phyloP scores from a whole-genome alignment of 2,888 invertebrate species.

The Campoletis raptor region DNA sequence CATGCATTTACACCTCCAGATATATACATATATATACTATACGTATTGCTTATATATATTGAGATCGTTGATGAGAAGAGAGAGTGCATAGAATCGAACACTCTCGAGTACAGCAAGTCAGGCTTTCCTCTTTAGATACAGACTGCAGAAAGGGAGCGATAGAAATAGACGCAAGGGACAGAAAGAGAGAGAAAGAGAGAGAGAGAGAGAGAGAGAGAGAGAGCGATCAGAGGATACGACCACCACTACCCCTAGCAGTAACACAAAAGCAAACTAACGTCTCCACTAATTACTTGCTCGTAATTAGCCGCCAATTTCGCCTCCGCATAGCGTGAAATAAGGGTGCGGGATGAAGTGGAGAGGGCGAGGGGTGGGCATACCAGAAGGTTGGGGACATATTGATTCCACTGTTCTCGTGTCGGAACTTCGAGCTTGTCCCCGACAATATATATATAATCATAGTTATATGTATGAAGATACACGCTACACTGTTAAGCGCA shows the following conservation, averaged over 20 bases:
- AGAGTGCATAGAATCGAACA: slow-evolving; percentile 57
- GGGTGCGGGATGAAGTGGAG: slow-evolving; percentile 65
- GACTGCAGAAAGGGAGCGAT: slow-evolving; percentile 7
- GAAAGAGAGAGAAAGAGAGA: slow-evolving; percentile 2
- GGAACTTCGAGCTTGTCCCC: slow-evolving; percentile 54
- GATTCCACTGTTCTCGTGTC: slow-evolving; percentile 71
- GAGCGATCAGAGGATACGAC: slow-evolving; percentile 40
- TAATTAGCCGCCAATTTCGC: slow-evolving; percentile 78
- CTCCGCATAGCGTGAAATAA: slow-evolving; percentile 77
- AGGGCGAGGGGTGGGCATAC: slow-evolving; percentile 28
- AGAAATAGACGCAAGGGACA: slow-evolving; percentile 20
- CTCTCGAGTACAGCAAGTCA: slow-evolving; percentile 55
- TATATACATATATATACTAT: not conserved
- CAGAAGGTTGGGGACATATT: slow-evolving; percentile 68
- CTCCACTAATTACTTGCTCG: slow-evolving; percentile 77
- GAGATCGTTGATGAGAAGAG: slow-evolving; percentile 61
- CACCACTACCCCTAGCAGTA: slow-evolving; percentile 55
- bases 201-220: slow-evolving; percentile 13
- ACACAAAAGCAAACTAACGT: slow-evolving; percentile 78
- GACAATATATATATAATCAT: slow-evolving; percentile 1
- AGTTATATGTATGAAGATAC: slow-evolving; percentile 9
- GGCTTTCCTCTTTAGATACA: slow-evolving; percentile 42
- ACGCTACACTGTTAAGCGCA: slow-evolving; percentile 8
- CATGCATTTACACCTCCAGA: not conserved
- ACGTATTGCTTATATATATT: slow-evolving; percentile 20